A percentile compares a stretch with the other conserved stretches of the same genome.
phyloP scores from a whole-genome alignment of 2,888 invertebrate species.

The Caenorhabditis angaria region DNA sequence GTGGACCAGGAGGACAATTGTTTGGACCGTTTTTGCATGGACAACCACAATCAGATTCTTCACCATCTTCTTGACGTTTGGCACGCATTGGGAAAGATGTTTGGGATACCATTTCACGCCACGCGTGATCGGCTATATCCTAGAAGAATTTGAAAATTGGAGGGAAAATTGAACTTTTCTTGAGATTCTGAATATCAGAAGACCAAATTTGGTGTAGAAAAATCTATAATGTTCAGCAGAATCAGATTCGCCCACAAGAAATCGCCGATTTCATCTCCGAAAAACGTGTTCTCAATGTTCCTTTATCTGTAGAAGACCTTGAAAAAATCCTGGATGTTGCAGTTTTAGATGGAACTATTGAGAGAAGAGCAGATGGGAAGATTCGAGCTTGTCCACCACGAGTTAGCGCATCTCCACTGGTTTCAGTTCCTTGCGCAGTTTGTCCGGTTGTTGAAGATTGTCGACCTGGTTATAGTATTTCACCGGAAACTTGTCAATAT shows the following conservation, averaged over 20 bases:
- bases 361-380: conserved; percentile 59
- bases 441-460: conserved; percentile 70
- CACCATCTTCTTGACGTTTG: no score
- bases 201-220: no score
- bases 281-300: conserved; percentile 54
- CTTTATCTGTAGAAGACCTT: conserved; percentile 52
- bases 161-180: no score
- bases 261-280: conserved; percentile 55
- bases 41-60: no score
- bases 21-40: no score
- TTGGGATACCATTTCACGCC: no score
- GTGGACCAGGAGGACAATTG: conserved; percentile 40
- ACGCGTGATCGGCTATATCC: no score
- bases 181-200: no score
- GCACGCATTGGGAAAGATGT: no score
- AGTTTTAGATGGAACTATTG: conserved; percentile 66
- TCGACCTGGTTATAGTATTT: conserved; percentile 63
- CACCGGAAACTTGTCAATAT: conserved; percentile 69
- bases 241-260: conserved; percentile 48
- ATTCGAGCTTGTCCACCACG: conserved; percentile 37
- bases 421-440: conserved; percentile 64
- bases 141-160: no score
- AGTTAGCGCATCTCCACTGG: conserved; percentile 43
- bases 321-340: conserved; percentile 62
- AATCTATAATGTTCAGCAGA: no score